Base-by-base conservation (phyloP, 2,888 invertebrate genomes). In the Pseudococcus jackbeardsleyi region DNA sequence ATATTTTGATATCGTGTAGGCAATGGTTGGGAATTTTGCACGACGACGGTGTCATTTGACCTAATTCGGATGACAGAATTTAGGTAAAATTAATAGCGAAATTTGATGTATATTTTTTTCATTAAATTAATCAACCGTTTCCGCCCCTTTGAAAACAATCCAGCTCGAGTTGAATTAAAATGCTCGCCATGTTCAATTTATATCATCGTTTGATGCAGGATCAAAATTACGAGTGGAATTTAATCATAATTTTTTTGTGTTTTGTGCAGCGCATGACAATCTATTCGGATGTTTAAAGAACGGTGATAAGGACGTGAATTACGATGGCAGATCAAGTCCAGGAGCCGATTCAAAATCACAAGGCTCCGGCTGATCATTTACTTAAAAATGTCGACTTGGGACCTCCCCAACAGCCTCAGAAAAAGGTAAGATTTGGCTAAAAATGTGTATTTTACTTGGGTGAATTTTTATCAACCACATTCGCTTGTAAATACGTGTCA, bases 71-170 rank as follows among this genome's bases (percentile, higher is more conserved):
- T 79, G 39, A 79, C 17, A 79, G n/a, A 79, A 79, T 59, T 79
- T 42, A 79, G 79, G 79, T 79, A 79, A 79, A 72, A 79, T 79
- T 79, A 79, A 42, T 79, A 79, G 22, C 79, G 79, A 79, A 42
- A 79, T 79, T 79, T 79, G n/a, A 42, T 79, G n/a, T 79, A 42
- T 4, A 79, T 42, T 79, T 42, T 42, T 79, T 79, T 79, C 79
- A 79, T 79, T 79, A 42, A 79, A 42, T 46, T 79, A 79, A 79
- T 42, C 42, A 79, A 79, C 6, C 19, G 79, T 79, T 79, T 79
- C 79, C 79, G 79, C 79, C 79, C 79, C 79, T 79, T 79, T 79
- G 33, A 72, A 33, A 72, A 72, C 39, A 72, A 79, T 5, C 42
- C 7, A 9, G 8, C 42, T 79, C 7, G 39, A 72, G 12, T 72